Evolutionary conservation across 30 jellyfish, hydroid and myxozoan genomes (phyloP), one percentile per base, ranked within the genome.

Genomic region (Hydractinia symbiolongicarpus): DNA sequence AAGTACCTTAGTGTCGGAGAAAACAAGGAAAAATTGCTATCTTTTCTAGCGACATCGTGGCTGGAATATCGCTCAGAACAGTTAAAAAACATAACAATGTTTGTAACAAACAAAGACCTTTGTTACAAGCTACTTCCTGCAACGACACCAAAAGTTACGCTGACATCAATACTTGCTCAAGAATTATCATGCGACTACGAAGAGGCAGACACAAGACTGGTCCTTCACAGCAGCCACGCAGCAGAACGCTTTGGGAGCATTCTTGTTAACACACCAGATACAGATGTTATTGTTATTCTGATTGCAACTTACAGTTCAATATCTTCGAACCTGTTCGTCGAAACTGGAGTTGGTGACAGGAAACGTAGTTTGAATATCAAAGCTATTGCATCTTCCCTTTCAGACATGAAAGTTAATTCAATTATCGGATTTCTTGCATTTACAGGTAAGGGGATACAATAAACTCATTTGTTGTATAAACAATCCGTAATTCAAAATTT

Each of bases 1-100:
- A 78, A 78, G 15, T 78, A 56, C 62, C n/a, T 78, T 79, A 7
- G 64, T 55, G 50, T 50, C 49, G 86, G 86, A 13, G 30, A 78
- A 53, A 78, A 61, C 72, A 78, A 78, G 60, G 79, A 78, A 19
- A 11, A 11, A 1, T 2, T 78, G 61, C 10, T 78, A 8, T 55
- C 10, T 13, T 56, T 78, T 61, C 79, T 78, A 9, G 55, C 4
- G 11, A 15, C 44, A 14, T 61, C 40, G 16, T 80, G 88, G 88
- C 14, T 79, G 15, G 73, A 77, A 67, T 58, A 54, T 80, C 61
- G 77, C 5, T 58, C 69, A 16, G 69, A 58, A 13, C 17, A 64
- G 74, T 64, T 64, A 13, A 64, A 13, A 64, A 64, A 13, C 17
- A 13, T 6, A 13, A 64, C 17, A 13, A 64, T 64, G 8, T 64